These are phyloP conservation scores for Eutolmus rufibarbis DNA, from an alignment of 2,888 invertebrate genomes.

Conservation along the genomic window DNA sequence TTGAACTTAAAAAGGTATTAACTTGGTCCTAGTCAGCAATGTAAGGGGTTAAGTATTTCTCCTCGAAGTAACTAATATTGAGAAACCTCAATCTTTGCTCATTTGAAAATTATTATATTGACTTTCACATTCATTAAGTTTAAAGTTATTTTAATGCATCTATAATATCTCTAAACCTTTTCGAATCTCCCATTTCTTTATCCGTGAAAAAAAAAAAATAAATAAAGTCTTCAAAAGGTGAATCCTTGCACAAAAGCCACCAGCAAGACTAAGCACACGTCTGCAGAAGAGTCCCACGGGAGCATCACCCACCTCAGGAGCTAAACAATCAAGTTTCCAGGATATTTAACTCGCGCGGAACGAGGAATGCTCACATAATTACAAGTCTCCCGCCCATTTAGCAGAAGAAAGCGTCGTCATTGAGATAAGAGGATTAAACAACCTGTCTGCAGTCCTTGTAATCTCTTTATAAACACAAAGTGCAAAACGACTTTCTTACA, in stretches of 20 bases:
- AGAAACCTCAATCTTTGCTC: too few relatives aligned
- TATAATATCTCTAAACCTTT: too few relatives aligned
- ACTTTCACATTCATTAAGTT: too few relatives aligned
- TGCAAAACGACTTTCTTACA: conserved; percentile 25
- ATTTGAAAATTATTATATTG: not conserved
- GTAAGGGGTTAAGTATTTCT: too few relatives aligned
- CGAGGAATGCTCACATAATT: conserved; percentile 10
- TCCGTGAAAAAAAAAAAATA: not conserved
- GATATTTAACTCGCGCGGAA: not conserved
- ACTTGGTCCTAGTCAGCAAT: too few relatives aligned
- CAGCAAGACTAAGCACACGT: not conserved
- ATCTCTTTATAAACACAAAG: conserved; percentile 27
- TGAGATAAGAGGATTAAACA: conserved; percentile 26
- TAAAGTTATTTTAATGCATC: too few relatives aligned
- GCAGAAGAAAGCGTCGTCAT: conserved; percentile 11
- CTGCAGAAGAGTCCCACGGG: not conserved
- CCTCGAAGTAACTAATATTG: too few relatives aligned
- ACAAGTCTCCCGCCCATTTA: conserved; percentile 11
- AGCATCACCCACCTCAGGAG: not conserved
- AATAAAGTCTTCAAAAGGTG: not conserved
- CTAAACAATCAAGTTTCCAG: conserved; percentile 14
- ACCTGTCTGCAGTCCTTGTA: conserved; percentile 19
- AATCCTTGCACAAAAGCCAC: not conserved
- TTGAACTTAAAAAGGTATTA: too few relatives aligned
- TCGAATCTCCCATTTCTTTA: not conserved